Evolutionary conservation across 2,888 invertebrate species (phyloP), one percentile per base, ranked within the genome.

Genomic region (Mythimna pallens): DNA sequence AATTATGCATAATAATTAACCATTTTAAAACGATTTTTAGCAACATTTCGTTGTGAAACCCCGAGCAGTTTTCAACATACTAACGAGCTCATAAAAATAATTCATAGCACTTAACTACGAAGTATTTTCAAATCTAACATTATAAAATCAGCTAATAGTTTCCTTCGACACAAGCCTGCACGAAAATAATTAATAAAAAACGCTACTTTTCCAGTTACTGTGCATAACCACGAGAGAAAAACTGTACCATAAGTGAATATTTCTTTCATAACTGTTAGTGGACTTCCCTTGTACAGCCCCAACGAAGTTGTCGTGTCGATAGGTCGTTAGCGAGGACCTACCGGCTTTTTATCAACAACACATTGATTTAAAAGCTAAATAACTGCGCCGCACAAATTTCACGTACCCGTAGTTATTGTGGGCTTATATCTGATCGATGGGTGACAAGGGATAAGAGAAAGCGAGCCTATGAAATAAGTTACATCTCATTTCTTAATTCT

Each of bases 301-400:
- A 63, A 57, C 55, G 59, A 50, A 12, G 64, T 66, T 87, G 87
- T 81, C 91, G 90, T 91, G 91, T 81, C 81, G 78, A 65, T 75
- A 59, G 77, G 79, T 79, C 85, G 87, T 90, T 89, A 90, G 83
- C 82, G 70, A 75, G 76, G 72, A 85, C 83, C 81, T 85, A 82
- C 81, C 54, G 76, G 64, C 70, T 76, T 91, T 90, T 92, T 93
- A 92, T 92, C 91, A 91, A 87, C 87, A 88, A 85, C 88, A 87
- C 91, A 92, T 92, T 93, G 92, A 93, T 93, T 92, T 90, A 90
- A 89, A 89, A 85, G 85, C 85, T 83, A 81, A 86, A 89, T 89
- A 88, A 89, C 87, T 88, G 84, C 70, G 69, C 67, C 84, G 83
- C 87, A 90, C 89, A 88, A 88, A 89, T 90, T 84, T 89, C 84